Evolutionary conservation across 92 coral and sea anemone species (phyloP), one percentile per base, ranked within the genome.

Genomic region (Siderastrea siderea): DNA sequence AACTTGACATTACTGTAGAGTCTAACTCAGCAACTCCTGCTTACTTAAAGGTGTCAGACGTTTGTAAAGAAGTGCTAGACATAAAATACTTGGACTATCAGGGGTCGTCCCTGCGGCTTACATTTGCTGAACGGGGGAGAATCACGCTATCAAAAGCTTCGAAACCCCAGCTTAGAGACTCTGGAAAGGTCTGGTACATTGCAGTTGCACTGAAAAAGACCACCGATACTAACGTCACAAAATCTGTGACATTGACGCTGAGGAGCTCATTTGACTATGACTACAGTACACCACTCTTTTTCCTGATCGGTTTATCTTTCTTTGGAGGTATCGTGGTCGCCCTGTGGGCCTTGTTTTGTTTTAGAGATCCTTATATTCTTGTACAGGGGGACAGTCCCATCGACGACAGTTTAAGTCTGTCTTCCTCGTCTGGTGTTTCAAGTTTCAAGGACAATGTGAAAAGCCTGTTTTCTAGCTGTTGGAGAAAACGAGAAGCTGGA

Each of bases 331-430:
- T 94, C 19, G 44, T 94, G 4, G 92, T 97, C 13, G 86, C 98
- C 5, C 70, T 94, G 6, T 97, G 98, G 95, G 99, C 99, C 2
- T 85, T 96, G 52, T 81, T 90, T 55, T 97, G 98, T 71, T 95
- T 95, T 17, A 64, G 96, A 79, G 98, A 93, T 9, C 95, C 96
- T 0, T 90, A 92, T 54, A 61, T 47, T n/a, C 87, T 95, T 10
- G 87, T 71, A 43, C 75, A 58, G 48, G 81, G 68, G 3, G 45
- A 49, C 62, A 60, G 59, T 62, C 75, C 57, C 8, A 46, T 47
- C 50, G 88, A 89, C 15, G 80, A 78, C 15, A 63, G 55, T 13
- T 71, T 66, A 7, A 51, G 62, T 43, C 52, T 59, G 9, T 46
- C 82, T 51, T 47, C 82, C 5, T 68, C 84, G 17, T 38, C 52